These are phyloP conservation scores for Galleria mellonella DNA, from an alignment of 1,140 invertebrate genomes.

Conservation along the genomic window DNA sequence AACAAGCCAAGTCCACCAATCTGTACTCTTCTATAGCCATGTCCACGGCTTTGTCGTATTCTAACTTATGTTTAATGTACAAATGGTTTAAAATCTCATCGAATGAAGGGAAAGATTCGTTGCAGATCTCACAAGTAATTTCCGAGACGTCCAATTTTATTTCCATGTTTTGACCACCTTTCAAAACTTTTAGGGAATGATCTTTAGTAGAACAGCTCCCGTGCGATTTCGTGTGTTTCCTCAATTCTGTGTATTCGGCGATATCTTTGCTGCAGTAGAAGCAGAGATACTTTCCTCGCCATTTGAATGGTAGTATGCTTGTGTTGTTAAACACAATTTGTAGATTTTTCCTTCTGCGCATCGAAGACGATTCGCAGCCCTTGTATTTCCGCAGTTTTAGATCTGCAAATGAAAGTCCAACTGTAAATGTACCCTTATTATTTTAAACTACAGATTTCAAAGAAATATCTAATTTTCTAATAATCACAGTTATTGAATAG, in stretches of 20 bases:
- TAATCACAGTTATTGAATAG: constrained; percentile 13
- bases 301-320: constrained; percentile 60
- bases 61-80: constrained; percentile 38
- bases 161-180: constrained; percentile 60
- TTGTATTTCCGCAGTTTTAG: constrained; percentile 44
- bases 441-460: constrained; percentile 1
- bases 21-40: constrained; percentile 58
- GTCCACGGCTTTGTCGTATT: constrained; percentile 47
- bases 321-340: constrained; percentile 61
- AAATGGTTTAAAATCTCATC: constrained; percentile 48
- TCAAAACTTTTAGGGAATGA: constrained; percentile 51
- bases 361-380: constrained; percentile 47
- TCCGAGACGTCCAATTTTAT: constrained; percentile 59
- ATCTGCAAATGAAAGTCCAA: constrained; percentile 54
- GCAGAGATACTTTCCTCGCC: constrained; percentile 60
- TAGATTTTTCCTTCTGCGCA: constrained; percentile 52
- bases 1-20: constrained; percentile 41
- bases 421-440: constrained; percentile 64
- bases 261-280: constrained; percentile 62
- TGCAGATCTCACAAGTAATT: constrained; percentile 46
- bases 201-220: constrained; percentile 46
- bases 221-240: constrained; percentile 51
- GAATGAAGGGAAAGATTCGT: constrained; percentile 28
- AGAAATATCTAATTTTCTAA: background rate
- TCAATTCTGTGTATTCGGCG: constrained; percentile 37